Evolutionary conservation across 2,113 vertebrate genomes (phyloP).

Genomic region (Suncus etruscus): DNA sequence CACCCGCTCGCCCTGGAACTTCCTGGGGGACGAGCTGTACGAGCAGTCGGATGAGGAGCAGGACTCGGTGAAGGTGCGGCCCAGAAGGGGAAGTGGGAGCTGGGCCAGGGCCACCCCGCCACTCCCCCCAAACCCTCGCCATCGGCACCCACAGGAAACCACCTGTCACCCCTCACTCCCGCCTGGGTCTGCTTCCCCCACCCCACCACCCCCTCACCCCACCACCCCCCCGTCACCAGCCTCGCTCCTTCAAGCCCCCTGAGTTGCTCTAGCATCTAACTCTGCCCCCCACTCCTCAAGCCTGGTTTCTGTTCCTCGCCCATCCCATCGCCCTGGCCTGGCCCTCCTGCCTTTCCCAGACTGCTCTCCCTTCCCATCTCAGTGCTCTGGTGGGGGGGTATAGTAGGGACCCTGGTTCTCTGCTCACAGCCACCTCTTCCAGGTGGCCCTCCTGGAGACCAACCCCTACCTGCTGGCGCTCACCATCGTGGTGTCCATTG

Average conservation of each 20-base stretch:
- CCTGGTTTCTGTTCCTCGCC: background rate
- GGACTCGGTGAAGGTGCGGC: constrained; percentile 95
- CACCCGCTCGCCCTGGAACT: constrained; percentile 95
- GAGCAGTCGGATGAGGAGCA: constrained; percentile 98
- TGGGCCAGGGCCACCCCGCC: background rate
- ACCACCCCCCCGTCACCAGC: too few relatives aligned
- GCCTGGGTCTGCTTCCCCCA: background rate
- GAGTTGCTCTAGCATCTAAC: too few relatives aligned
- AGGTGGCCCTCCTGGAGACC: constrained; percentile 94
- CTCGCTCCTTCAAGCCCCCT: too few relatives aligned
- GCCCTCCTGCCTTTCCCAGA: background rate
- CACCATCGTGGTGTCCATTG: constrained; percentile 96
- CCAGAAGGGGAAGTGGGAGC: background rate
- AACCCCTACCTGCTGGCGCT: constrained; percentile 96
- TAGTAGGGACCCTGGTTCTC: background rate
- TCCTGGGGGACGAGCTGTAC: constrained; percentile 95
- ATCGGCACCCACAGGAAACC: background rate
- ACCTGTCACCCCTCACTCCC: background rate
- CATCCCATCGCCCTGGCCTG: accelerated
- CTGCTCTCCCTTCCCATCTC: background rate
- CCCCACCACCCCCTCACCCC: too few relatives aligned
- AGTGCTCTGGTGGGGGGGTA: background rate
- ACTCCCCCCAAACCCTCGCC: too few relatives aligned
- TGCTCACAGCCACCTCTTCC: background rate
- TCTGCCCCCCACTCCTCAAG: too few relatives aligned